phyloP scores from a whole-genome alignment of 2,797 vertebrate species.

The Labeo calbasu region DNA sequence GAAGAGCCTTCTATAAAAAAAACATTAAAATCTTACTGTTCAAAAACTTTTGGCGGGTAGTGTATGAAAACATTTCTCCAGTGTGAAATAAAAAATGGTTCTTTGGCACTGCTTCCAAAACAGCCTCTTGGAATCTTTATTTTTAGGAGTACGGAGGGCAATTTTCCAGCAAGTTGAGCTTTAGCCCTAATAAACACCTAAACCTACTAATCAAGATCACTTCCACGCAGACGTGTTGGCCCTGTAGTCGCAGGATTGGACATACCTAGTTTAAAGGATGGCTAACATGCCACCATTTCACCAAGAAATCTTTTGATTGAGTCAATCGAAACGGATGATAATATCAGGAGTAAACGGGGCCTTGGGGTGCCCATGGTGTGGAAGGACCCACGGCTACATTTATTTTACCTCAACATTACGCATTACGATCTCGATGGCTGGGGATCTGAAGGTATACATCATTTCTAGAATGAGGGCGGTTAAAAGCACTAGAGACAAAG shows the following conservation, averaged over 20 bases:
- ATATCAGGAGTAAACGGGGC: neutral
- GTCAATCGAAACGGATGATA: neutral
- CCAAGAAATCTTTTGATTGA: neutral
- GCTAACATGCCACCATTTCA: neutral
- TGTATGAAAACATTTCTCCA: too few relatives aligned
- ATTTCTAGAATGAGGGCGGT: constrained; percentile 50
- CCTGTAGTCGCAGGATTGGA: neutral
- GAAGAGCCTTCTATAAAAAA: too few relatives aligned
- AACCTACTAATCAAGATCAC: neutral
- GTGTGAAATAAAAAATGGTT: too few relatives aligned
- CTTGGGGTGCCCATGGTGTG: neutral
- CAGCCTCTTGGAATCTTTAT: too few relatives aligned
- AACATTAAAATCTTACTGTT: too few relatives aligned
- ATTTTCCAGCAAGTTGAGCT: neutral
- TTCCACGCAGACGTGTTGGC: neutral
- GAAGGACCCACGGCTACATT: neutral
- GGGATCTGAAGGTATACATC: constrained; percentile 60
- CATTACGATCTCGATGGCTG: constrained; percentile 19
- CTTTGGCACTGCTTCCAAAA: too few relatives aligned
- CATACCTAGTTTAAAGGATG: neutral
- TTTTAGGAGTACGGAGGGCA: neutral
- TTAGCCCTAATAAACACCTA: neutral
- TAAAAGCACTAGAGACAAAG: constrained; percentile 56
- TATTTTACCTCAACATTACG: neutral
- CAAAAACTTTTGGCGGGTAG: too few relatives aligned